A percentile compares a stretch with the other conserved stretches of the same genome.
phyloP scores from a whole-genome alignment of 2,113 vertebrate genomes.

The Nipponia nippon region DNA sequence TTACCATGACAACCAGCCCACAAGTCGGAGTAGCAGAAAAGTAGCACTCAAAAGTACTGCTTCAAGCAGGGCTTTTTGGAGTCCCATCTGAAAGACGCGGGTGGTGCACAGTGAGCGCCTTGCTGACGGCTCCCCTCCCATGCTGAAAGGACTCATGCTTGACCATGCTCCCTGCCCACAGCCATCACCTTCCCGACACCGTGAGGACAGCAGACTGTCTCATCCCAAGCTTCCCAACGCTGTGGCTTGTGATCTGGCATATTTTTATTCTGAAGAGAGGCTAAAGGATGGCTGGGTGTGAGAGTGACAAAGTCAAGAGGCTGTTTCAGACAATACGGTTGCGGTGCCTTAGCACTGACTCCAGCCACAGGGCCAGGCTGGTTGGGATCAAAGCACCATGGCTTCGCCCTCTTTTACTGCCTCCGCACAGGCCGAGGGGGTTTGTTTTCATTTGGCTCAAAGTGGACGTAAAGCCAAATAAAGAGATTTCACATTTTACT shows the following conservation, averaged over 20 bases:
- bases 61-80: not conserved
- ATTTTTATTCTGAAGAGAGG: not conserved
- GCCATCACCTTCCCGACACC: not conserved
- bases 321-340: not conserved
- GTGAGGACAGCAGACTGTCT: not conserved
- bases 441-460: not conserved
- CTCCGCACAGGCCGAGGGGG: not conserved
- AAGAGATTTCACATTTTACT: not conserved
- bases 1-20: not conserved
- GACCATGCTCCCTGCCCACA: not conserved
- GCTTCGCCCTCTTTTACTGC: not conserved
- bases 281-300: not conserved
- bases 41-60: accelerated
- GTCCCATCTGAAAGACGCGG: accelerated
- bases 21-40: accelerated
- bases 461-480: not conserved
- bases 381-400: not conserved
- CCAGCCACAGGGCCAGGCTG: too few species aligned
- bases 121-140: not conserved
- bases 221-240: accelerated
- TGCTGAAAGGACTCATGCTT: accelerated
- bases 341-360: not conserved
- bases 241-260: not conserved
- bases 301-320: not conserved
- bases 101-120: accelerated